Base-by-base conservation (phyloP, 2,113 vertebrate genomes). In the Herpetotheres cachinnans region DNA sequence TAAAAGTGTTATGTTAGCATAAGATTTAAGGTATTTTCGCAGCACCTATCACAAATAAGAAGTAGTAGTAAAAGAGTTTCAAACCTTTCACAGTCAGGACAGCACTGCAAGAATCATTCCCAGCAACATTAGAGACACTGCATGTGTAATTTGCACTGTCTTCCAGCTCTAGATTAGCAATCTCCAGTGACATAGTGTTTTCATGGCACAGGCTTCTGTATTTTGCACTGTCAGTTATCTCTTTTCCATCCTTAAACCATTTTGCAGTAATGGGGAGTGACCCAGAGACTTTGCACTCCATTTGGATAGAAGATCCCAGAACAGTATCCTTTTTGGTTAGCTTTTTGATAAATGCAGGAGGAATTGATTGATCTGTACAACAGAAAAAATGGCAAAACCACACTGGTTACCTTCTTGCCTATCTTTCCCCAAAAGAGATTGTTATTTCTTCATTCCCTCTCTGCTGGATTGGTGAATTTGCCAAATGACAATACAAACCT, bases 11-110 rank as follows among this genome's bases (percentile, higher is more conserved):
- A 79, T 8, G 55, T 59, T 94, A 87, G 49, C 4, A 30, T 82
- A 97, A 97, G 96, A 96, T 77, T 84, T 77, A 82, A 81, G 36
- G 9, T 13, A 81, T 76, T 95, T 97, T 52, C 29, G 44, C 81
- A 94, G 40, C 6, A 86, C 70, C 67, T 36, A 50, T 47, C 50
- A 54, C 18, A 88, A 77, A 58, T 66, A 95, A 97, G 95, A 91
- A 96, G 89, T 63, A 58, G 89, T 63, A 58, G 42, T 36, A 94
- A 83, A 96, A 96, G 95, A 93, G 74, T 90, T 94, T 95, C 99
- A 98, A 98, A 99, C 99, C 99, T 99, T 99, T 99, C 52, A 99
- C 99, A 86, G 97, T 98, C 93, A 99, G 96, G 89, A 98, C 97
- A 83, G 98, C 98, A 65, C 98, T 99, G 97, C 99, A 99, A 72